Evolutionary conservation across 2,113 vertebrate species (phyloP), one percentile per base, ranked within the genome.

Genomic region (Ctenomys sociabilis): DNA sequence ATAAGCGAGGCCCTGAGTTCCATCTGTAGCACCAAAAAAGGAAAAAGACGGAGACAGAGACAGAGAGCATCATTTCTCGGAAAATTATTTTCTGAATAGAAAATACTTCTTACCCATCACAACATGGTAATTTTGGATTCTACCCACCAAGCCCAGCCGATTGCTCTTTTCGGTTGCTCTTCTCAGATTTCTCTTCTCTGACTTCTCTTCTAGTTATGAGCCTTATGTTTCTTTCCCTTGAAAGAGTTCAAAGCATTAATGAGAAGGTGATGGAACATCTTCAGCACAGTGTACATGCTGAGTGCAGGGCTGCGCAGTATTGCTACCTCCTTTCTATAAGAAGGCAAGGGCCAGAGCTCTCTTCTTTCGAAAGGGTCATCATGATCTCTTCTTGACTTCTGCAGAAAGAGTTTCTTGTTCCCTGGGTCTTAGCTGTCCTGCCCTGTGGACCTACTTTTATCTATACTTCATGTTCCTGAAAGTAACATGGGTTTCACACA

Each of bases 381-480:
- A 68, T 0, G 3, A 54, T 19, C 52, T 75, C 61, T 59, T 75
- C 61, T 8, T 40, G 54, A 24, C 16, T 52, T 63, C 32, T 49
- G 13, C 3, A 30, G 37, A 14, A n/a, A n/a, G 5, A 0, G 0
- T 21, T 78, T 35, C 2, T 1, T 40, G 7, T 37, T 63, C 70
- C 8, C 0, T 16, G 3, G 35, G 35, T 14, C 14, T 2, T 10
- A 57, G 7, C 22, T 78, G 40, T 75, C 37, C 70, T 72, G 43
- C 66, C 40, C 37, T 78, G 49, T 49, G 49, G 40, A 12, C 26
- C 4, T 28, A n/a, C 2, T n/a, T 68, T 24, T 17, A 28, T 40
- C 37, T 35, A 40, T 13, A 54, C 37, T 82, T 83, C 9, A 61
- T 89, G 72, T 86, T 64, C 54, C 22, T 22, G n/a, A n/a, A n/a